Evolutionary conservation across 2,888 invertebrate species (phyloP), one percentile per base, ranked within the genome.

Genomic region (Netelia inedita): DNA sequence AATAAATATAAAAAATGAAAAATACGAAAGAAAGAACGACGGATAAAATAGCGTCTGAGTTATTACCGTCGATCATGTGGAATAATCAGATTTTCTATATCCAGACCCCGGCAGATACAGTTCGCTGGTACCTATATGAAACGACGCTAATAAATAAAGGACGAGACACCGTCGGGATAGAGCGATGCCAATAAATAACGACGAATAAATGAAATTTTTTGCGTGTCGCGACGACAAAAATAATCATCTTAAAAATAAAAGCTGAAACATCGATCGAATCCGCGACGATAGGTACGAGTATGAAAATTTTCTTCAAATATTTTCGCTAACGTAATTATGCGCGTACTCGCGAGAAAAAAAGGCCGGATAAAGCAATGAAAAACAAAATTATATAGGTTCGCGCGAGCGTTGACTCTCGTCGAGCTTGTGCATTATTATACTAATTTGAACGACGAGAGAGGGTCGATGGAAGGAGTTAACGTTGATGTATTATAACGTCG

Each of bases 361-460:
- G 57, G 2, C 14, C 5, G 19, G 19, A 14, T n/a, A 50, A 21
- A 68, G 19, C 10, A 16, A 21, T 10, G 11, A 71, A 21, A 43
- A 82, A 66, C 0, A 35, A 35, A 3, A 35, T 35, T 35, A 35
- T 35, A 35, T 6, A 35, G n/a, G n/a, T n/a, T n/a, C 35, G 11
- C 19, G 19, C 55, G 68, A 68, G 68, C 41, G 50, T 46, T 19
- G 57, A 55, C 8, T 53, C 53, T 73, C 66, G 68, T 63, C 14
- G 61, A 59, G 78, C 75, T 82, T 85, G 71, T 75, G 69, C 82
- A 71, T 79, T 75, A 75, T 85, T 79, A 75, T 41, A 75, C 79
- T 85, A 82, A 85, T 85, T 82, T 79, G 74, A 65, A 59, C 14
- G 57, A 35, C 53, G 74, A 75, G 65, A 23, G 35, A 71, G 69